Conservation (phyloP, 2,888 invertebrate genomes). For the Thereva unica region DNA sequence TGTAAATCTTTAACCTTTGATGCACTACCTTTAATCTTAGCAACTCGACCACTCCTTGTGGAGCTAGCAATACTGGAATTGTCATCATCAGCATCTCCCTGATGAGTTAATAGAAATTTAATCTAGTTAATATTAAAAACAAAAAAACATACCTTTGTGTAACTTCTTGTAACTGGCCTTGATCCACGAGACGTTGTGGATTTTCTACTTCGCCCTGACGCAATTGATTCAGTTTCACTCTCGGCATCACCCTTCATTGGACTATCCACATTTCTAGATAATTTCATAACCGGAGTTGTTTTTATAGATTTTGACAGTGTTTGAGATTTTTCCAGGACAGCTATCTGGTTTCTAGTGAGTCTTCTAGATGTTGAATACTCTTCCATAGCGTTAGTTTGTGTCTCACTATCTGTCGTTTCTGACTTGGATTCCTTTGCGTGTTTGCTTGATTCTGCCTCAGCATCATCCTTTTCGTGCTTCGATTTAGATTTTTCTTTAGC, state of each 20-base stretch:
- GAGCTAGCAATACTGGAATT: conserved; percentile 26
- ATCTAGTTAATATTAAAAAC: conserved; percentile 6
- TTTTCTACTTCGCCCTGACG: conserved; percentile 44
- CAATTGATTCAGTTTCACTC: conserved; percentile 48
- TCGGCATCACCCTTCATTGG: conserved; percentile 41
- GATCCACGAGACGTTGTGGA: conserved; percentile 43
- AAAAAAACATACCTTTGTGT: conserved; percentile 25
- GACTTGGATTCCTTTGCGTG: background rate
- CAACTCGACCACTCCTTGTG: background rate
- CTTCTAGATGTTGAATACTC: conserved; percentile 46
- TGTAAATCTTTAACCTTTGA: conserved; percentile 16
- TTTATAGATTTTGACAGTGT: conserved; percentile 40
- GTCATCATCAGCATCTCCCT: conserved; percentile 15
- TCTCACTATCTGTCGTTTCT: background rate
- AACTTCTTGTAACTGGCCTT: conserved; percentile 44
- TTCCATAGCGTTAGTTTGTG: background rate
- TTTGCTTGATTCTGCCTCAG: background rate
- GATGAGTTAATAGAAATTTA: background rate
- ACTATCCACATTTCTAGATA: conserved; percentile 42
- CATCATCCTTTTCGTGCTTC: background rate
- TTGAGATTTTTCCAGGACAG: conserved; percentile 41
- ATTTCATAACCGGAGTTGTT: conserved; percentile 40
- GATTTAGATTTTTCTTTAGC: background rate
- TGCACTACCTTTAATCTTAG: background rate
- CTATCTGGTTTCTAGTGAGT: conserved; percentile 49